Evolutionary conservation across 1,140 invertebrate species (phyloP).

Genomic region (Triops cancriformis): DNA sequence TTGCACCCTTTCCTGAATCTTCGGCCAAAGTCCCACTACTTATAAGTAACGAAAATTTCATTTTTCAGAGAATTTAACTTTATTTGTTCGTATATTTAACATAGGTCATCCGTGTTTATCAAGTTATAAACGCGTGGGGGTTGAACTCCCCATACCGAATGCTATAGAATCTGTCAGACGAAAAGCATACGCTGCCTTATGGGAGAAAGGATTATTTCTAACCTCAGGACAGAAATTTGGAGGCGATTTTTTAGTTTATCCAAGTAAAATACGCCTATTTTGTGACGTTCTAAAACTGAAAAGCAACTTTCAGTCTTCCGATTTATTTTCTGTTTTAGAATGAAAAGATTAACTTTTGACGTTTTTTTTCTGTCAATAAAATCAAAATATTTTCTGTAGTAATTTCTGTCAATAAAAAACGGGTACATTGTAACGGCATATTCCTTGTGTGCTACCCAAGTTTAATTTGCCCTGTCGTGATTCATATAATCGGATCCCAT

Average conservation of each 20-base stretch:
- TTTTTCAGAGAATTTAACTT: background rate
- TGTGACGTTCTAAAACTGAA: no score
- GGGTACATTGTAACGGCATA: no score
- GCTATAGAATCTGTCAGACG: background rate
- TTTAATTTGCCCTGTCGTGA: no score
- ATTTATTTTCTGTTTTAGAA: no score
- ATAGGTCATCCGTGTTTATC: background rate
- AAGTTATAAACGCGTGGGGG: background rate
- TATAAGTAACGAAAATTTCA: slow-evolving; percentile 15
- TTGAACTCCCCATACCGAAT: background rate
- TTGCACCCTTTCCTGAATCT: slow-evolving; percentile 14
- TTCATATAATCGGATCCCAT: no score
- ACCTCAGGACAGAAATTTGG: slow-evolving; percentile 27
- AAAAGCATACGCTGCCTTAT: slow-evolving; percentile 17
- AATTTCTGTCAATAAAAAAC: no score
- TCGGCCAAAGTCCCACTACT: slow-evolving; percentile 24
- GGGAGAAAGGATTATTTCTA: slow-evolving; percentile 20
- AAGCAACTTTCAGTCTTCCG: no score
- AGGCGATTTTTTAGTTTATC: slow-evolving; percentile 24
- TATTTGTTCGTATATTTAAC: background rate
- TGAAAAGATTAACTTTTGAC: no score
- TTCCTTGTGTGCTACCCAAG: no score
- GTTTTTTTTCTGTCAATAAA: no score
- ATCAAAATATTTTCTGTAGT: no score
- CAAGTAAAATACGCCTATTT: background rate